Evolutionary conservation across 2,888 invertebrate genomes (phyloP).

Genomic region (Exephanes ischioxanthus): DNA sequence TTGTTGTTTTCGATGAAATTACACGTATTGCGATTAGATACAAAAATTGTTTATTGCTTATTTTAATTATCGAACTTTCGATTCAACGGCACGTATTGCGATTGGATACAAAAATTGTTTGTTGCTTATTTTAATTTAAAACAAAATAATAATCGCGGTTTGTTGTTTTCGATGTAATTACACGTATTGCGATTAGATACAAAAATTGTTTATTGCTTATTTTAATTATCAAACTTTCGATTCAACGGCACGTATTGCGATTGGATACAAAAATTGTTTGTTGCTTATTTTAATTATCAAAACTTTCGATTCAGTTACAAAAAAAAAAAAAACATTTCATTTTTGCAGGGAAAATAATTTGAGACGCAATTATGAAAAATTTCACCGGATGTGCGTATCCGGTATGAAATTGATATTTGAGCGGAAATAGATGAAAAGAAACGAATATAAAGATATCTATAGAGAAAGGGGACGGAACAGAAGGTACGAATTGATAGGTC

Average conservation of each 20-base stretch:
- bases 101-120: too few species aligned
- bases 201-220: neutral
- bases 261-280: too few species aligned
- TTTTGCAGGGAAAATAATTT: neutral
- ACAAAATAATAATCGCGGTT: neutral
- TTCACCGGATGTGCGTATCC: neutral
- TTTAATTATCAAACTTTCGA: too few species aligned
- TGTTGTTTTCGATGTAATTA: neutral
- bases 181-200: neutral
- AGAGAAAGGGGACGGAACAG: neutral
- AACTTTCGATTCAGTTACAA: too few species aligned
- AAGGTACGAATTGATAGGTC: neutral
- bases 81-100: too few species aligned
- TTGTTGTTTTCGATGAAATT: neutral
- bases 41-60: neutral
- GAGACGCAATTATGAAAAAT: neutral
- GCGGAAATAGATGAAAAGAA: conserved; percentile 1
- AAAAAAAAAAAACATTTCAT: neutral
- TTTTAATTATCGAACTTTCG: too few species aligned
- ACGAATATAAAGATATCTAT: neutral
- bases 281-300: too few species aligned
- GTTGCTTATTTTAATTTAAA: too few species aligned
- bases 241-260: too few species aligned
- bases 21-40: neutral
- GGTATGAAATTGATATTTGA: neutral